Evolutionary conservation across 2,113 vertebrate species (phyloP), one percentile per base, ranked within the genome.

Genomic region (Paramormyrops kingsleyae): DNA sequence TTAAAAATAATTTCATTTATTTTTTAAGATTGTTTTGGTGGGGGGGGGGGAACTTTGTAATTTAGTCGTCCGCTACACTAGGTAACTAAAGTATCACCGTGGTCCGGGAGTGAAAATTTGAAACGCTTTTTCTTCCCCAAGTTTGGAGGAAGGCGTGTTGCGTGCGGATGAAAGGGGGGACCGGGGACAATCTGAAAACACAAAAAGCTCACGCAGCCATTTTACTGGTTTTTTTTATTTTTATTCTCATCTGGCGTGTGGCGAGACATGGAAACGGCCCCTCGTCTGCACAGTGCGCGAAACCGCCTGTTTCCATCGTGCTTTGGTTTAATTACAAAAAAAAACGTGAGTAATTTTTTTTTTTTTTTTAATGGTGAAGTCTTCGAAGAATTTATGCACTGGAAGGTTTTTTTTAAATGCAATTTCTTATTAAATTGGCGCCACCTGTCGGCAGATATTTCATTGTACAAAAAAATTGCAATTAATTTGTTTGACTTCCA

Each of bases 401-500:
- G 90, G 91, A 90, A 88, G 91, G 42, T 74, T 90, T 91, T 86
- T 92, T 94, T 91, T 85, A 92, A 94, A 70, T 70, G 95, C 94
- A 91, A 93, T 95, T 96, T 95, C 93, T 89, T 94, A 94, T 91
- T 94, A 95, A 94, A 94, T 95, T 96, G 94, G 96, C 97, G 98
- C 97, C 98, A 95, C 96, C 97, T 97, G 94, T 95, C 94, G 97
- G 96, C 92, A 94, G 95, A 92, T 94, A 95, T 96, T 96, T 95
- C 94, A 91, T 92, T 89, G 92, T 96, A 96, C 96, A 92, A 92
- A 91, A 97, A 95, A 97, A 95, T 96, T 95, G 93, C 94, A 95
- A 95, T 96, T 95, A 92, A 95, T 93, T 92, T 92, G 50, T 87
- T 91, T 90, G 88, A 89, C 24, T 59, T 84, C 44, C 50, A 53